Conservation (phyloP, 2,113 vertebrate species). For the Haemorhous mexicanus region DNA sequence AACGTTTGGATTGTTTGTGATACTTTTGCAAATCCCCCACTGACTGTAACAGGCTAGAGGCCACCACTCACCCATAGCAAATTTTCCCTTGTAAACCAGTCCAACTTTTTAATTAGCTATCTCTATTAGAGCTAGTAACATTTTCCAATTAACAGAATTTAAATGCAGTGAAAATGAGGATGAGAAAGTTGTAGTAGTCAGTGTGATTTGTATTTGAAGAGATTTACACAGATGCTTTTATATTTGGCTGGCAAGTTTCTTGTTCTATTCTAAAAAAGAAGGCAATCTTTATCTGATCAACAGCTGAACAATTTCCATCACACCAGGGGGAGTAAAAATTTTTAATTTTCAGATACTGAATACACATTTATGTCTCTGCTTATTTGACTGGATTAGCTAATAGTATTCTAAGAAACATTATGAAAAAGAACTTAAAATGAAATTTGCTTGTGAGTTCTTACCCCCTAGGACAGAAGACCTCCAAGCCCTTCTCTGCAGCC, state of each 20-base stretch:
- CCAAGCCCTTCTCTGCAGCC: background rate
- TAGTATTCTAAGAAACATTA: background rate
- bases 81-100: background rate
- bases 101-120: background rate
- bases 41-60: background rate
- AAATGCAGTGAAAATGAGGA: background rate
- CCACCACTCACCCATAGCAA: background rate
- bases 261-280: background rate
- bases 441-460: background rate
- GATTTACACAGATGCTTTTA: background rate
- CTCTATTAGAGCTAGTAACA: background rate
- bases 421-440: background rate
- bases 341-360: background rate
- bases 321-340: background rate
- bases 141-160: background rate
- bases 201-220: background rate
- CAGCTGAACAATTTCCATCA: background rate
- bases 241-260: background rate
- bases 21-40: background rate
- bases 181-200: background rate
- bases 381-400: background rate
- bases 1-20: background rate
- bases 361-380: background rate
- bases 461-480: background rate
- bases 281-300: background rate